Evolutionary conservation across 1,140 invertebrate genomes (phyloP), one percentile per base, ranked within the genome.

Genomic region (Acarapis woodi): DNA sequence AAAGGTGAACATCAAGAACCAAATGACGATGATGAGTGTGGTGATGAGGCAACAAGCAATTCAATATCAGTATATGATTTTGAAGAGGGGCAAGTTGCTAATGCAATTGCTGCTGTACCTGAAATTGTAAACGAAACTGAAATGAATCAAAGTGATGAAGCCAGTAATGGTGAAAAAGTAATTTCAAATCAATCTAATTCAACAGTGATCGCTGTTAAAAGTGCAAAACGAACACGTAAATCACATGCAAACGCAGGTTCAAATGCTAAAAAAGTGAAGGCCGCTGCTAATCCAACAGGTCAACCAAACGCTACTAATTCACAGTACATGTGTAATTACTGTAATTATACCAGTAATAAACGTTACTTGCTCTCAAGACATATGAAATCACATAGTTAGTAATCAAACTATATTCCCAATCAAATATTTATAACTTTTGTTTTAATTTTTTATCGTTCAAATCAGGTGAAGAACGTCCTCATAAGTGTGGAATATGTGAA

Each of bases 361-460:
- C 62, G 73, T 54, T 88, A 85, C 51, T 57, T 93, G 2, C 57
- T 96, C 3, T 71, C 78, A 1, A 63, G 85, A 0, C 87, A 96
- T 50, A 80, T 90, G 74, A 88, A 85, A 52, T 75, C 74, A 2
- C 87, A 96, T 56, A 87, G 78, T n/a, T n/a, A n/a, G n/a, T n/a
- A n/a, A n/a, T n/a, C n/a, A n/a, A n/a, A n/a, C n/a, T n/a, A n/a
- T n/a, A n/a, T n/a, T n/a, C n/a, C n/a, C n/a, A n/a, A n/a, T n/a
- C n/a, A n/a, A n/a, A n/a, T n/a, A n/a, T n/a, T n/a, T n/a, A n/a
- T n/a, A n/a, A n/a, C n/a, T n/a, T n/a, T n/a, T n/a, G n/a, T n/a
- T n/a, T n/a, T n/a, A n/a, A n/a, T n/a, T n/a, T n/a, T n/a, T n/a
- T n/a, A n/a, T n/a, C n/a, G n/a, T n/a, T n/a, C n/a, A n/a, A n/a